A percentile compares a stretch with the other conserved stretches of the same genome.
Conservation (phyloP, 2,113 vertebrate species). For the Tychaedon coryphoeus region DNA sequence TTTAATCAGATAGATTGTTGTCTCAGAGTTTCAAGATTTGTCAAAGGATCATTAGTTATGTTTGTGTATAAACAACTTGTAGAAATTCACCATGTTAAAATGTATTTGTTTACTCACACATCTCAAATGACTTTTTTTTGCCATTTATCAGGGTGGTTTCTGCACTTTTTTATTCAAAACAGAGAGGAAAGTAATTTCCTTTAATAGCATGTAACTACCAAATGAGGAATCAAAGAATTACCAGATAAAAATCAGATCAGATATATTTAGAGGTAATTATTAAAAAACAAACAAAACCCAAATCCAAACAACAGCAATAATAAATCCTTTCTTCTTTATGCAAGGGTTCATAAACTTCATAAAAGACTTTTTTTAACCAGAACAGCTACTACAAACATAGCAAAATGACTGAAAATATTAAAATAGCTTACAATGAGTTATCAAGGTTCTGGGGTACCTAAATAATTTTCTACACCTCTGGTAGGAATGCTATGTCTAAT, state of each 20-base stretch:
- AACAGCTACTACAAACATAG: background rate
- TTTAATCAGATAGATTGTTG: background rate
- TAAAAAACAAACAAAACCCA: background rate
- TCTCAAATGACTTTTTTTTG: background rate
- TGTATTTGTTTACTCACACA: background rate
- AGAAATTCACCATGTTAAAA: background rate
- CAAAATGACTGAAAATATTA: background rate
- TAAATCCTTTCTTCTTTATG: background rate
- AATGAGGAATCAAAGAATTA: background rate
- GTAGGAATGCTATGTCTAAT: background rate
- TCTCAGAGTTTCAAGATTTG: background rate
- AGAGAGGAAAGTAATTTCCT: background rate
- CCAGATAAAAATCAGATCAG: background rate
- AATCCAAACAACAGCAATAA: background rate
- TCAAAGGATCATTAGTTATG: background rate
- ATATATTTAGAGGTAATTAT: background rate
- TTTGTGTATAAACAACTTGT: background rate
- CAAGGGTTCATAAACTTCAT: background rate
- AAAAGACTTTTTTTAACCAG: background rate
- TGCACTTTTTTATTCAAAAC: background rate
- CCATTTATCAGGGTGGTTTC: background rate
- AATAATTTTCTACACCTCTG: background rate
- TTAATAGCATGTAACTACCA: background rate
- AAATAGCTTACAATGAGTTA: background rate
- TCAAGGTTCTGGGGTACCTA: background rate